A percentile compares a stretch with the other conserved stretches of the same genome.
Evolutionary conservation across 2,888 invertebrate genomes (phyloP).

Genomic region (Plebejus melissa): DNA sequence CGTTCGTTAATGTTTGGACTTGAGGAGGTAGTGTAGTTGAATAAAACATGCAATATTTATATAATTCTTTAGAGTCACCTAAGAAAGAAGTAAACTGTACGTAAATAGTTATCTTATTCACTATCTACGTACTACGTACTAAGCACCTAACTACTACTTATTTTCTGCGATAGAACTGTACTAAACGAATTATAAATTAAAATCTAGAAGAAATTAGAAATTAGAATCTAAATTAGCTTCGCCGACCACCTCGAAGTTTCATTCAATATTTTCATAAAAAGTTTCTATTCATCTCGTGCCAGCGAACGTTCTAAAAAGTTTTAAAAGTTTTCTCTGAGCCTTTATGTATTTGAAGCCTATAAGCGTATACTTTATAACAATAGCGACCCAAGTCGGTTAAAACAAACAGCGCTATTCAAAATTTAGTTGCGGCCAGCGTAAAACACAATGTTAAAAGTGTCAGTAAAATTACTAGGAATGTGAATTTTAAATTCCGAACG

Average conservation of each 20-base stretch:
- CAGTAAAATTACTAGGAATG: neutral
- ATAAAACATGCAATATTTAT: too few species aligned
- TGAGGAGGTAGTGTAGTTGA: too few species aligned
- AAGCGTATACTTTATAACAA: neutral
- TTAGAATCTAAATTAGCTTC: too few species aligned
- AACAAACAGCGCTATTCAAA: neutral
- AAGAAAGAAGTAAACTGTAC: too few species aligned
- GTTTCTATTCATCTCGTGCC: neutral
- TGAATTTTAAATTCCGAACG: constrained; percentile 1
- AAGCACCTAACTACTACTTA: too few species aligned
- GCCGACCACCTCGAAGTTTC: neutral
- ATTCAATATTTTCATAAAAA: constrained; percentile 1
- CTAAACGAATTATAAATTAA: neutral
- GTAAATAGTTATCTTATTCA: too few species aligned
- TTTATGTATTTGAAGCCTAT: neutral
- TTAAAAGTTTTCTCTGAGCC: neutral
- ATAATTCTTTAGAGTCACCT: too few species aligned
- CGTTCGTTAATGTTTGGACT: too few species aligned
- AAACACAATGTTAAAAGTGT: neutral
- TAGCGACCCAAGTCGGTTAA: neutral
- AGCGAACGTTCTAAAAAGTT: neutral
- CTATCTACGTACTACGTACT: too few species aligned
- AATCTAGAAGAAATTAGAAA: neutral
- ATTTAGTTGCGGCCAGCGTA: neutral
- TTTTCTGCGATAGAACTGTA: neutral